phyloP scores from a whole-genome alignment of 2,888 invertebrate species.

The Busseola fusca region DNA sequence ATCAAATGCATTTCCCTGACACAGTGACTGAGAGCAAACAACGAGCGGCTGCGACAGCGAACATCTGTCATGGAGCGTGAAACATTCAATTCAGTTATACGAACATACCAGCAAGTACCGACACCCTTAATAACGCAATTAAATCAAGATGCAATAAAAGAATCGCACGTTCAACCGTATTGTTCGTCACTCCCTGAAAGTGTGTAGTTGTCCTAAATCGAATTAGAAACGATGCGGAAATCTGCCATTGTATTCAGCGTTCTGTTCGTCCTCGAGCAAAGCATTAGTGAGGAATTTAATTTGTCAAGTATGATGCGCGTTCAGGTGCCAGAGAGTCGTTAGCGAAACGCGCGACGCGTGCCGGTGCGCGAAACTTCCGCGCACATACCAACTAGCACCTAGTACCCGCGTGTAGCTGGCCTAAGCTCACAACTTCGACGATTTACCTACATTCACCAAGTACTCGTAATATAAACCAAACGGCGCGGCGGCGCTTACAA shows the following conservation, averaged over 20 bases:
- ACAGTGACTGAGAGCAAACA: conserved; percentile 53
- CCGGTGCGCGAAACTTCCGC: conserved; percentile 67
- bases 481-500: conserved; percentile 19
- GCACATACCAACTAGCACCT: conserved; percentile 49
- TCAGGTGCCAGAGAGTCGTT: conserved; percentile 68
- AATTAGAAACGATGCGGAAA: conserved; percentile 74
- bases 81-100: conserved; percentile 57
- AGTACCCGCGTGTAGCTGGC: conserved; percentile 35
- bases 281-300: conserved; percentile 76
- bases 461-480: conserved; percentile 29
- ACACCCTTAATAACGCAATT: conserved; percentile 64
- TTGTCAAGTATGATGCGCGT: conserved; percentile 74
- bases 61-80: conserved; percentile 53
- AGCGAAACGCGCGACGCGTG: conserved; percentile 69
- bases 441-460: conserved; percentile 43
- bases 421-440: conserved; percentile 35
- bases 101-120: conserved; percentile 55
- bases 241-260: conserved; percentile 60
- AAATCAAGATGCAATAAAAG: conserved; percentile 74
- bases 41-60: conserved; percentile 41
- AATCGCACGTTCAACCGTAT: conserved; percentile 79
- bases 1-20: conserved; percentile 48
- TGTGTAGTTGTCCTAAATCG: conserved; percentile 80
- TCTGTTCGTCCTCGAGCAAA: conserved; percentile 66
- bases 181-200: conserved; percentile 75